A percentile compares a stretch with the other conserved stretches of the same genome.
Conservation (phyloP, 2,113 vertebrate genomes). For the Nesoenas mayeri region DNA sequence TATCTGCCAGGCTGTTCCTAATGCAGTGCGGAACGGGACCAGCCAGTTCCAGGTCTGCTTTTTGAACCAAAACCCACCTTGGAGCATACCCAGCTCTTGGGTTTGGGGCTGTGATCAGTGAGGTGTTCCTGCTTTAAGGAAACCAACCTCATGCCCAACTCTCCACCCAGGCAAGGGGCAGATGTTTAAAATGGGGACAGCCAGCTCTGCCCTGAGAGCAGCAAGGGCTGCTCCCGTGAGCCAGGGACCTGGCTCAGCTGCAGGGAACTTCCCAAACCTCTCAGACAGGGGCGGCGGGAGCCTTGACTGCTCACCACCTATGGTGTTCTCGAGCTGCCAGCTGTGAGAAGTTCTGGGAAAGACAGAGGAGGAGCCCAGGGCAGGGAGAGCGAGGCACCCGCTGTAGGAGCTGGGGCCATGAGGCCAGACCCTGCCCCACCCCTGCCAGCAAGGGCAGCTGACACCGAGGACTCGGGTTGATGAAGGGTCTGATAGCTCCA, state of each 20-base stretch:
- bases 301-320: no score
- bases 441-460: background rate
- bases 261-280: background rate
- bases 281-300: background rate
- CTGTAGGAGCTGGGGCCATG: no score
- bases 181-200: background rate
- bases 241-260: rapidly evolving
- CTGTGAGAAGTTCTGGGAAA: background rate
- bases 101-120: background rate
- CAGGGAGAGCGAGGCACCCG: no score
- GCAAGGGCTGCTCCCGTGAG: background rate
- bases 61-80: background rate
- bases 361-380: rapidly evolving
- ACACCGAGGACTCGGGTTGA: rapidly evolving
- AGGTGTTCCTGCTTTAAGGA: background rate
- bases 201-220: background rate
- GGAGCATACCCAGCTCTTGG: background rate
- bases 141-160: background rate
- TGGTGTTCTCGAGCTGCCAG: background rate
- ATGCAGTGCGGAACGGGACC: background rate
- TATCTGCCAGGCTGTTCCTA: no score
- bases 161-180: rapidly evolving
- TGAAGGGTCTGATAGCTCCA: background rate
- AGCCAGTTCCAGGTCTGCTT: background rate
- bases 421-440: rapidly evolving